Evolutionary conservation across 2,888 invertebrate genomes (phyloP).

Genomic region (Melikaiella ostensackeni): DNA sequence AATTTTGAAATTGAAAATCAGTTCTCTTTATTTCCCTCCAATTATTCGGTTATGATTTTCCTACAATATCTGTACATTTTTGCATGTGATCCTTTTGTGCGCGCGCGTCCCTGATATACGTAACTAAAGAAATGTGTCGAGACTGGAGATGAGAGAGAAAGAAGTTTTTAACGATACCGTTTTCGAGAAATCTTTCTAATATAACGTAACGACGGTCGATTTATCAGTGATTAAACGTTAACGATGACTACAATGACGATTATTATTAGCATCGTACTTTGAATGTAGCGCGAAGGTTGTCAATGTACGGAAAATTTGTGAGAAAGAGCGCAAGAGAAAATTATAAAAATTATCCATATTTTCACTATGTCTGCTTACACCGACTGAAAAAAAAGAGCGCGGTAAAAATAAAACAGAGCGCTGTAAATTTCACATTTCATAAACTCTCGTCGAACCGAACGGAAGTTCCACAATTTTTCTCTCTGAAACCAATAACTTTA

Average conservation of each 20-base stretch:
- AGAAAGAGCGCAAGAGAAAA: constrained; percentile 23
- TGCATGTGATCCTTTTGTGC: constrained; percentile 59
- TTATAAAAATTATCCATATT: constrained; percentile 63
- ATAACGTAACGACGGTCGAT: constrained; percentile 44
- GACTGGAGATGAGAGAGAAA: constrained; percentile 22
- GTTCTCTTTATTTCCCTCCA: constrained; percentile 41
- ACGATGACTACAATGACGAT: constrained; percentile 31
- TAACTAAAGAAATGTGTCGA: constrained; percentile 49
- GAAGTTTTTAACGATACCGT: constrained; percentile 38
- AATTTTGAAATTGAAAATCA: background rate
- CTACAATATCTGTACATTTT: constrained; percentile 54
- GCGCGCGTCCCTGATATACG: constrained; percentile 62
- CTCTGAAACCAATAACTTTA: background rate
- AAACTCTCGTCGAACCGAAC: constrained; percentile 41
- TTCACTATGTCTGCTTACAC: constrained; percentile 72
- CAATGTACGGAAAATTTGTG: constrained; percentile 43
- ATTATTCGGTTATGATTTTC: constrained; percentile 44
- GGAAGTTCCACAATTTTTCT: constrained; percentile 17
- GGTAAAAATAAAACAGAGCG: constrained; percentile 5
- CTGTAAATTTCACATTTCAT: constrained; percentile 54
- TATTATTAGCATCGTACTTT: constrained; percentile 40
- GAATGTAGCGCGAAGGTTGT: constrained; percentile 5
- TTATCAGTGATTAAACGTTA: constrained; percentile 35
- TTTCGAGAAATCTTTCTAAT: constrained; percentile 50
- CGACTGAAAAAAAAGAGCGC: constrained; percentile 41